Evolutionary conservation across 1,140 invertebrate species (phyloP), one percentile per base, ranked within the genome.

Genomic region (Hyposmocoma kahamanoa): DNA sequence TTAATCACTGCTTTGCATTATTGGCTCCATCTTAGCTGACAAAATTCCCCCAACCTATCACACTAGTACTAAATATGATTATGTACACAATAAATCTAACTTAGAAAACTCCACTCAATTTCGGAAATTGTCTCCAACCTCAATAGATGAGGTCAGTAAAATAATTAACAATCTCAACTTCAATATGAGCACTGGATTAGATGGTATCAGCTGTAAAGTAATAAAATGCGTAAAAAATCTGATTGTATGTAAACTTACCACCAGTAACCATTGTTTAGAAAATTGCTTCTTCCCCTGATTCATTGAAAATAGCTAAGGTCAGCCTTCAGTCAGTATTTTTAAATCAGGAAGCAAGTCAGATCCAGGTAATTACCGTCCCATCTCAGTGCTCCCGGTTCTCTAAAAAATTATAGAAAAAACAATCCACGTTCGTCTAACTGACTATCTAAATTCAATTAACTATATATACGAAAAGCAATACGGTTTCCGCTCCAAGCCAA

Each of bases 251-350:
- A 39, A 54, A 22, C 30, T 63, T 15, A 45, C 53, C 3, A 4
- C 15, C 2, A 53, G 58, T 41, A 64, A 65, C 30, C 45, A 53
- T 9, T 56, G 54, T 26, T 26, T 65, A 15, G 24, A 47, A 41
- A 0, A 24, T 11, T 52, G 58, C 1, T 13, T 36, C 0, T 65
- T 65, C n/a, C 15, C 58, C 62, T 3, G 53, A 65, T 4, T 56
- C 21, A 15, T 26, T 65, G 3, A 65, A 61, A 46, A 42, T 61
- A 9, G 62, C 53, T 3, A 61, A 61, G 53, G 58, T 65, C 3
- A 61, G 47, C 9, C 55, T 56, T n/a, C n/a, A n/a, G n/a, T n/a
- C n/a, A n/a, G n/a, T 5, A 58, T 58, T 15, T 55, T 22, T 50
- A 62, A 62, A 55, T 58, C 45, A 11, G 57, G 57, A 1, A 36